Conservation (phyloP, 35 echinoderm and acorn worm species). For the Patiria miniata region DNA sequence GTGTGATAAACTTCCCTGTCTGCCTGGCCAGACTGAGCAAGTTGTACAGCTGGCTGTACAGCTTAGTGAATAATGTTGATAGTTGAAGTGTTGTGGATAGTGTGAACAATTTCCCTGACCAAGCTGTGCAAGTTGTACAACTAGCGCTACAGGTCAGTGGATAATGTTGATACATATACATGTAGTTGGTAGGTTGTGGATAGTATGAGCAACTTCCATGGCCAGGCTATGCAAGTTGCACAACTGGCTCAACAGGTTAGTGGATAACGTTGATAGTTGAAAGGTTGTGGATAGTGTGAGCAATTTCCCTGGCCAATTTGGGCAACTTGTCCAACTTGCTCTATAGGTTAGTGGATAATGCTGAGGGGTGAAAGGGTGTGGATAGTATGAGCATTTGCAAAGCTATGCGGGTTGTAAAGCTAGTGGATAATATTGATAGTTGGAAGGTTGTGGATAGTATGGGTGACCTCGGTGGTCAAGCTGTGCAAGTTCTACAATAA, state of each 20-base stretch:
- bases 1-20: slow-evolving; percentile 69
- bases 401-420: slow-evolving; percentile 82
- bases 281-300: slow-evolving; percentile 29
- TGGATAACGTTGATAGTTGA: neutral
- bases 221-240: slow-evolving; percentile 74
- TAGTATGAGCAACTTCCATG: slow-evolving; percentile 59
- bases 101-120: slow-evolving; percentile 63
- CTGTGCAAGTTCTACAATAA: slow-evolving; percentile 64
- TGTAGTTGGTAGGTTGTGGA: slow-evolving; percentile 55
- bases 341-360: slow-evolving; percentile 57
- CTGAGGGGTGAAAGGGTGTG: slow-evolving; percentile 38
- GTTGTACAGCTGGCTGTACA: slow-evolving; percentile 76
- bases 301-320: slow-evolving; percentile 67
- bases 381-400: slow-evolving; percentile 54
- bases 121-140: slow-evolving; percentile 76
- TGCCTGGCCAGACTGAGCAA: slow-evolving; percentile 61
- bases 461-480: slow-evolving; percentile 54
- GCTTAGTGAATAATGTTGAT: slow-evolving; percentile 53
- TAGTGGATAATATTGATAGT: too few relatives aligned
- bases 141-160: slow-evolving; percentile 85
- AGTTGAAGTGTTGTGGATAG: too few relatives aligned
- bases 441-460: slow-evolving; percentile 62
- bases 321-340: slow-evolving; percentile 65
- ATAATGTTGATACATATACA: too few relatives aligned
- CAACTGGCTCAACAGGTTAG: slow-evolving; percentile 81